These are phyloP conservation scores for Pseudomyrmex concolor DNA, from an alignment of 1,140 invertebrate genomes.

Conservation along the genomic window DNA sequence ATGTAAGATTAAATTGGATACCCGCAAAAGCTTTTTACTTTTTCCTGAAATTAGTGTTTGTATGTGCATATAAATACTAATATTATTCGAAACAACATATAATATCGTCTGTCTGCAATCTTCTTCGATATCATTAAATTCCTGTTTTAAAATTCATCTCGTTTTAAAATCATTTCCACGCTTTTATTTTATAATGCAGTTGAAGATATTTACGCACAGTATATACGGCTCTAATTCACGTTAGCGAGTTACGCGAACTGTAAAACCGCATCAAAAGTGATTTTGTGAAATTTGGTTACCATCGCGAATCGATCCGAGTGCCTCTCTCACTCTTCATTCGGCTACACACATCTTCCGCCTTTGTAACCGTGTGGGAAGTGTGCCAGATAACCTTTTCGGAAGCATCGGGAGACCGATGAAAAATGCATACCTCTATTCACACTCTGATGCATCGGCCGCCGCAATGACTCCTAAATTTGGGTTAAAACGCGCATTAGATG, in stretches of 20 bases:
- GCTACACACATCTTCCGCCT: slow-evolving; percentile 43
- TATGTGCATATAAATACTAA: neutral
- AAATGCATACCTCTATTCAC: slow-evolving; percentile 46
- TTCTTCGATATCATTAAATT: no score
- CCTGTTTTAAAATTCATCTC: no score
- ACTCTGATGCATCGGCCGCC: slow-evolving; percentile 48
- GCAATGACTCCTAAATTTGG: slow-evolving; percentile 52
- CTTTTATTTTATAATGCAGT: neutral
- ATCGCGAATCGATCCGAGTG: slow-evolving; percentile 34
- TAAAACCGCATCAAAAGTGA: slow-evolving; percentile 40
- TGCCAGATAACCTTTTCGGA: slow-evolving; percentile 55
- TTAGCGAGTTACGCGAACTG: slow-evolving; percentile 4
- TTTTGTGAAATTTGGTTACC: slow-evolving; percentile 47
- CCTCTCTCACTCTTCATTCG: slow-evolving; percentile 30
- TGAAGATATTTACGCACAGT: slow-evolving; percentile 6
- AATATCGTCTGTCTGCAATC: no score
- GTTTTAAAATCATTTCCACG: neutral
- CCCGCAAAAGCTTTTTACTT: neutral
- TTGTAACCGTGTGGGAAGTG: slow-evolving; percentile 37
- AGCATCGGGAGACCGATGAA: slow-evolving; percentile 53
- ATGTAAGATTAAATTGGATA: slow-evolving; percentile 22
- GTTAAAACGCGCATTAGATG: slow-evolving; percentile 39
- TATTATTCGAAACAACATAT: neutral
- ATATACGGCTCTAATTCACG: slow-evolving; percentile 4
- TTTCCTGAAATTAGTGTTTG: neutral